Conservation (phyloP, 2,797 vertebrate species). For the Crenichthys baileyi region DNA sequence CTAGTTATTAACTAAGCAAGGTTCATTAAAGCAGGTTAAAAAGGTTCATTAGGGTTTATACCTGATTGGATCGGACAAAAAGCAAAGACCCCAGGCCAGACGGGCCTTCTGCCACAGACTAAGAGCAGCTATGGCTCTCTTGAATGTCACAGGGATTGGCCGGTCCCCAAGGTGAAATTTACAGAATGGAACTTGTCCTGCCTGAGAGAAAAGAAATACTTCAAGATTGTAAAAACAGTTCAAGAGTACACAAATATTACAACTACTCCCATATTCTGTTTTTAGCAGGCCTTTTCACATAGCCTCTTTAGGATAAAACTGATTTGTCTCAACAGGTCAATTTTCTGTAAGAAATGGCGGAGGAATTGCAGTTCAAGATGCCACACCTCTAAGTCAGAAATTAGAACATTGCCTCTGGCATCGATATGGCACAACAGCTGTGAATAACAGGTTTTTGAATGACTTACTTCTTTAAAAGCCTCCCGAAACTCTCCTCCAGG, state of each 20-base stretch:
- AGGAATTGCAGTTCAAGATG: background rate
- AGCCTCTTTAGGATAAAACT: background rate
- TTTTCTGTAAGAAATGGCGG: background rate
- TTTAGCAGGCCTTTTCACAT: background rate
- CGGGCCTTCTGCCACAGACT: conserved; percentile 98
- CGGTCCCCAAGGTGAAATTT: conserved; percentile 98
- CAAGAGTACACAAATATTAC: background rate
- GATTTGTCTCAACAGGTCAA: background rate
- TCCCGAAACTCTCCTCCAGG: conserved; percentile 98
- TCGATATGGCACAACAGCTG: background rate
- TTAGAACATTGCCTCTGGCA: background rate
- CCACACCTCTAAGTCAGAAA: background rate
- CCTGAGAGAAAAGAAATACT: conserved; percentile 75
- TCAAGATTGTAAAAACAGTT: background rate
- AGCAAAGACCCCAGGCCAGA: conserved; percentile 97
- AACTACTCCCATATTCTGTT: background rate
- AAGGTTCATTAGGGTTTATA: conserved; percentile 47
- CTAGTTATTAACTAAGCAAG: background rate
- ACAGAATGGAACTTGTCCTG: conserved; percentile 96
- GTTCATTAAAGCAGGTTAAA: background rate
- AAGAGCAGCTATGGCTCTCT: conserved; percentile 96
- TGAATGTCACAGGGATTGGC: conserved; percentile 98
- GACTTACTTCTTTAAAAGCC: conserved; percentile 93
- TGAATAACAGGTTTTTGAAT: background rate
- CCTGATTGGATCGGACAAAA: conserved; percentile 98